Base-by-base conservation (phyloP, 2,797 vertebrate species). In the Clarias platycephalus region DNA sequence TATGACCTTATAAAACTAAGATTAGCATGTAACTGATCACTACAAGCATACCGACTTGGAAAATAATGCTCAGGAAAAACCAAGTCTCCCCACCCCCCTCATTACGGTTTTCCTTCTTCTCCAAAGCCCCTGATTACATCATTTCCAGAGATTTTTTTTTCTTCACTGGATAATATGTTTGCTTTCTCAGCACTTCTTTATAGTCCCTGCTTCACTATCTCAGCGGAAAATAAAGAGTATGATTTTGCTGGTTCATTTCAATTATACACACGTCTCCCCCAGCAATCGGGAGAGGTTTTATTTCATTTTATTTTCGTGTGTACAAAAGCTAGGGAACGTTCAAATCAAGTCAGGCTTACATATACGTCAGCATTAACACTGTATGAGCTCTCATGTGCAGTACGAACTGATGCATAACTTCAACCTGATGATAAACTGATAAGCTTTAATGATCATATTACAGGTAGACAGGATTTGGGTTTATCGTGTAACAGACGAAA, bases 1-100 rank as follows among this genome's bases (percentile, higher is more conserved):
- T 34, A 40, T 63, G 80, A 83, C 85, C 63, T 70, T 79, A 83
- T 80, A 70, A 82, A 86, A 81, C 63, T 85, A 70, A 80, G 62
- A 53, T 26, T 80, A 66, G 37, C 22, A 44, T 83, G 82, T 76
- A 75, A 66, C 28, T 76, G 58, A 44, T 64, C 26, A 31, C 44
- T 71, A 57, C 79, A 76, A 63, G 55, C 63, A 80, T 20, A 63
- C 66, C 55, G 70, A 34, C 31, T 63, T 22, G 53, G 70, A 74
- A 78, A 76, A 37, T 37, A 22, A 55, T n/a, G 71, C 40, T 68
- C 78, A 75, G 85, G 80, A 82, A 28, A 72, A 82, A 84, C 70
- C 67, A 62, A 37, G 44, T 84, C 49, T 68, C 55, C 31, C 67
- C 31, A 63, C 60, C 37, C 40, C 66, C 24, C 18, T 22, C 20